Evolutionary conservation across 1,140 invertebrate species (phyloP), one percentile per base, ranked within the genome.

Genomic region (Danaus melanippus): DNA sequence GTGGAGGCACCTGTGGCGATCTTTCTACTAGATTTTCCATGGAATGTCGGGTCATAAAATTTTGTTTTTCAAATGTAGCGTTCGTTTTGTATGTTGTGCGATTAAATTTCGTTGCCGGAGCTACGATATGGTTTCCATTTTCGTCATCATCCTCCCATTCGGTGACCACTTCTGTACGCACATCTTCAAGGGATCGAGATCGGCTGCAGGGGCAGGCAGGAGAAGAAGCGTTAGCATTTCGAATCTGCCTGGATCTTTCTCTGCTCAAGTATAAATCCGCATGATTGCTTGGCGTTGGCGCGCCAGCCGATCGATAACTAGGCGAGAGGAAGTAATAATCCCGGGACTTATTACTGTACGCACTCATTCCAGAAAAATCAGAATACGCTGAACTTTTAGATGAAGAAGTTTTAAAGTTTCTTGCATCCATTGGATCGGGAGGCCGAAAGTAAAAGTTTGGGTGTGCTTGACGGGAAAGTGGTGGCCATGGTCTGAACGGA

Each of bases 301-400:
- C 79, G 47, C 77, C 79, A 32, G 80, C 77, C 12, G 80, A 80
- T 89, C 92, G 75, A 60, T 92, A 93, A 65, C 92, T 87, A 1
- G 92, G 91, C 9, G 92, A 89, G 50, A 93, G 69, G 60, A 92
- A 92, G 68, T 92, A 92, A 64, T 93, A 92, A 61, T 93, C 92
- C 3, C 91, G 81, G 2, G 89, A 89, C 60, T 92, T 92, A 66
- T 89, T 89, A 65, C 68, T 85, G 72, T 62, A 84, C 17, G 62
- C 78, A 54, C 64, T 77, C 75, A 77, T 71, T 17, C 62, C 81
- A 52, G 66, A 62, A 82, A 86, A 71, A 73, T 85, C 58, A 65
- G 85, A 68, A 62, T 90, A 90, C 44, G 87, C 89, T 21, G 90
- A 90, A 12, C 89, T 88, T 50, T 87, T 84, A 8, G 84, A 84